Evolutionary conservation across 2,888 invertebrate species (phyloP), one percentile per base, ranked within the genome.

Genomic region (Cheilosia urbana): DNA sequence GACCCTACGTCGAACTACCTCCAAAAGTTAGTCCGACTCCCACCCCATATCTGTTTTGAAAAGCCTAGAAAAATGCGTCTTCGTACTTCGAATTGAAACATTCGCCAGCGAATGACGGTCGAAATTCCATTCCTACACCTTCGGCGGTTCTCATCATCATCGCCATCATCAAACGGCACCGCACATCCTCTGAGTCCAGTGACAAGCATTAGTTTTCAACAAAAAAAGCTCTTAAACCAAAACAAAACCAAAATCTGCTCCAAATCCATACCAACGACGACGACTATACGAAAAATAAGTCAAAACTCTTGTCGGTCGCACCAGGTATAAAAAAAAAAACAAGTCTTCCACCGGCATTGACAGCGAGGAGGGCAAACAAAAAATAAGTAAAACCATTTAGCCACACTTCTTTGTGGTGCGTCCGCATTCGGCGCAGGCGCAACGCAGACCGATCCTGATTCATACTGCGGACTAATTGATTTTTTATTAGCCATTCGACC

Each of bases 401-500:
- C 85, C 85, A 85, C 85, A 85, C 85, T 75, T 85, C 81, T 77
- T 76, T 81, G 81, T 81, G 37, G 37, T 37, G 66, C 45, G 68
- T 84, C 66, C 66, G 47, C 66, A 34, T 17, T 42, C 49, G 37
- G 34, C 55, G 30, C 40, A 65, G 47, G 51, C 30, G 40, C 72
- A 58, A 37, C 37, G 30, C 65, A 27, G 27, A 27, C 30, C 65
- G 83, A 71, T 85, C 85, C 81, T 76, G 81, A 85, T 85, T 81
- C 85, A 85, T 82, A 45, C 71, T 1, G 1, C 72, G 81, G 66
- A 73, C 85, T 85, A 85, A 85, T 85, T 85, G 85, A 85, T 85
- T 85, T 85, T 85, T 85, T 85, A 85, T 85, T 85, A 76, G 71
- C 85, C 85, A 85, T 76, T 76, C 85, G 85, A 85, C 85, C 85